Conservation (phyloP, 2,888 invertebrate species). For the Crossocerus cetratus region DNA sequence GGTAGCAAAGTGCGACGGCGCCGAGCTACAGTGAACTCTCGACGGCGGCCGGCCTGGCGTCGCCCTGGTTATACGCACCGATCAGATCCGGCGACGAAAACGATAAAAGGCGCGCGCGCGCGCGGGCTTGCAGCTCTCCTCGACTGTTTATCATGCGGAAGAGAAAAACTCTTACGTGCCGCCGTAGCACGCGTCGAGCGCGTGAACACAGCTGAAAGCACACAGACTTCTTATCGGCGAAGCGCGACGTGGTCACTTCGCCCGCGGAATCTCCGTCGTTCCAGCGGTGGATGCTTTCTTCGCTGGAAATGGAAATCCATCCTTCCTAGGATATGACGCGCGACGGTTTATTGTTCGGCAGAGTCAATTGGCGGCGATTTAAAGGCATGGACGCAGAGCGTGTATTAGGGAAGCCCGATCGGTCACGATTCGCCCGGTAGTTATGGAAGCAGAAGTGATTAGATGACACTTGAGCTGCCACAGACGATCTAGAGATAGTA, state of each 20-base stretch:
- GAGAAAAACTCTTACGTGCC: slow-evolving; percentile 1
- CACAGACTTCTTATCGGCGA: background rate
- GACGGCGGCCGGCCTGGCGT: background rate
- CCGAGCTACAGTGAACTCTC: background rate
- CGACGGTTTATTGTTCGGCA: no score
- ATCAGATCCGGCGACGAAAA: slow-evolving; percentile 12
- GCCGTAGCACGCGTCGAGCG: slow-evolving; percentile 16
- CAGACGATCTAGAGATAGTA: no score
- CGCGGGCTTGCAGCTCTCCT: no score
- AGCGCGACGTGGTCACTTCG: background rate
- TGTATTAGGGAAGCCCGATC: no score
- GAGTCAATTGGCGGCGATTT: no score
- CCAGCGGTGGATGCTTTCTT: slow-evolving; percentile 23
- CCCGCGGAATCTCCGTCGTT: slow-evolving; percentile 28
- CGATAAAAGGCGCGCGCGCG: background rate
- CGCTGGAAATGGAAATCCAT: background rate
- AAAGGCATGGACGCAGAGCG: no score
- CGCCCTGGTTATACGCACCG: slow-evolving; percentile 8
- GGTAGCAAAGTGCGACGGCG: slow-evolving; percentile 1
- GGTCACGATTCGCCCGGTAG: no score
- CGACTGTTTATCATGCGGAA: slow-evolving; percentile 19
- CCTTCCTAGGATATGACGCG: no score
- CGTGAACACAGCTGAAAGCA: slow-evolving; percentile 13
- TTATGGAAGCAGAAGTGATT: no score
- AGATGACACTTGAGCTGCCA: no score